These are phyloP conservation scores for Rhagonycha lutea DNA, from an alignment of 2,888 invertebrate genomes.

Conservation along the genomic window DNA sequence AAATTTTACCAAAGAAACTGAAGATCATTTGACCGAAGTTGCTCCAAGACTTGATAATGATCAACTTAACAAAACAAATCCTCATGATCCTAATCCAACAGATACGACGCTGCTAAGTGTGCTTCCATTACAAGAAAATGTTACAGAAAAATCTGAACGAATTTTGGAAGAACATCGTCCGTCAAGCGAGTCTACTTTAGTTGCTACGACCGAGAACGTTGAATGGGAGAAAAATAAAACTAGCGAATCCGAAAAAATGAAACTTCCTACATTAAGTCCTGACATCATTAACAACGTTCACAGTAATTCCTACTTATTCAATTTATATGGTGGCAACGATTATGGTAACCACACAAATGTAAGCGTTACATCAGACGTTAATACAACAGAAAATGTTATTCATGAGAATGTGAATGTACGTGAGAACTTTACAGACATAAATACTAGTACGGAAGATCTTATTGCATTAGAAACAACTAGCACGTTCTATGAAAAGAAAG, in stretches of 20 bases:
- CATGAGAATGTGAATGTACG: neutral
- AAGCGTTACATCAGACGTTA: neutral
- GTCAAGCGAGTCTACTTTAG: neutral
- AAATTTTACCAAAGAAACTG: slow-evolving; percentile 28
- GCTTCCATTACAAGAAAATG: slow-evolving; percentile 35
- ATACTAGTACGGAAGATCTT: slow-evolving; percentile 44
- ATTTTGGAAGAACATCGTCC: slow-evolving; percentile 8
- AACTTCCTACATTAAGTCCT: slow-evolving; percentile 35
- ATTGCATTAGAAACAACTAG: slow-evolving; percentile 49
- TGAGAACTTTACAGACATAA: slow-evolving; percentile 7
- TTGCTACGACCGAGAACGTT: neutral
- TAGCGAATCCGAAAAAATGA: slow-evolving; percentile 3
- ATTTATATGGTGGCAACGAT: slow-evolving; percentile 18
- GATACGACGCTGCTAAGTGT: slow-evolving; percentile 37
- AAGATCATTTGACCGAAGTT: slow-evolving; percentile 4
- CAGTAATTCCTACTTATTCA: slow-evolving; percentile 44
- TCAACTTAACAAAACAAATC: slow-evolving; percentile 58
- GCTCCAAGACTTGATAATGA: slow-evolving; percentile 58
- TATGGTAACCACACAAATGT: neutral
- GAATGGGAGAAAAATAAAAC: neutral
- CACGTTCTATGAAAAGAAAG: neutral
- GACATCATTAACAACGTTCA: slow-evolving; percentile 49
- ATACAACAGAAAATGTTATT: neutral
- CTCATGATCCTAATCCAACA: slow-evolving; percentile 51
- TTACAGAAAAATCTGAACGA: slow-evolving; percentile 20